These are phyloP conservation scores for Oxyteleia sp. DNA, from an alignment of 2,888 invertebrate genomes.

Conservation along the genomic window DNA sequence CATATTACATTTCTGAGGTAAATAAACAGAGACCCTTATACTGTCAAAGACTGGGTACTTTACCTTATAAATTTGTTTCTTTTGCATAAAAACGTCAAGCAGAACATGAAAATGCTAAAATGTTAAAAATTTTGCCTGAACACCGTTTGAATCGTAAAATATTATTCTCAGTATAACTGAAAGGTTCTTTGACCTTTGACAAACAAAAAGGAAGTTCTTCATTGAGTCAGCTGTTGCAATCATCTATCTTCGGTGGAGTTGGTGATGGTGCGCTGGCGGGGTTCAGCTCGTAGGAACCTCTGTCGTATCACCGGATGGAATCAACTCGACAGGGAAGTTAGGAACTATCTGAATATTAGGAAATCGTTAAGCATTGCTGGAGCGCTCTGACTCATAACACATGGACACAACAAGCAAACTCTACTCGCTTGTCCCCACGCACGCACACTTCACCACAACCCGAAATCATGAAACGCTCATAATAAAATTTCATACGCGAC, in stretches of 20 bases:
- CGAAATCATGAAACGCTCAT: slow-evolving; percentile 9
- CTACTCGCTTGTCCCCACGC: slow-evolving; percentile 79
- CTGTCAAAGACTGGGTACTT: no score
- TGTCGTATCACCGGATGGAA: background rate
- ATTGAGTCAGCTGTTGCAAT: slow-evolving; percentile 13
- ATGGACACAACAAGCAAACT: slow-evolving; percentile 83
- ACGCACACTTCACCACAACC: slow-evolving; percentile 84
- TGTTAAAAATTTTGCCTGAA: no score
- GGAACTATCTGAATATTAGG: slow-evolving; percentile 40
- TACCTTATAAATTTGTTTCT: no score
- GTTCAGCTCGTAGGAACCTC: slow-evolving; percentile 76
- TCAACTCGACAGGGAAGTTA: slow-evolving; percentile 1
- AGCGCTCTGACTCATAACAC: slow-evolving; percentile 88
- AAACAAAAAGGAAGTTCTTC: background rate
- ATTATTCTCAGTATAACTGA: no score
- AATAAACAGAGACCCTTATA: no score
- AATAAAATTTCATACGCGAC: no score
- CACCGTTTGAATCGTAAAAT: no score
- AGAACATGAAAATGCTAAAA: no score
- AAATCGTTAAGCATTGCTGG: slow-evolving; percentile 76
- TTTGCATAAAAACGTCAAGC: no score
- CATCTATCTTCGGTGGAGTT: slow-evolving; percentile 56
- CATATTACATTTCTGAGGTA: no score
- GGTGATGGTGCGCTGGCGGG: slow-evolving; percentile 84
- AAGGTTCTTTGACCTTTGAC: no score